These are phyloP conservation scores for Notarius quadriscutis DNA, from an alignment of 2,113 vertebrate species.

Conservation along the genomic window DNA sequence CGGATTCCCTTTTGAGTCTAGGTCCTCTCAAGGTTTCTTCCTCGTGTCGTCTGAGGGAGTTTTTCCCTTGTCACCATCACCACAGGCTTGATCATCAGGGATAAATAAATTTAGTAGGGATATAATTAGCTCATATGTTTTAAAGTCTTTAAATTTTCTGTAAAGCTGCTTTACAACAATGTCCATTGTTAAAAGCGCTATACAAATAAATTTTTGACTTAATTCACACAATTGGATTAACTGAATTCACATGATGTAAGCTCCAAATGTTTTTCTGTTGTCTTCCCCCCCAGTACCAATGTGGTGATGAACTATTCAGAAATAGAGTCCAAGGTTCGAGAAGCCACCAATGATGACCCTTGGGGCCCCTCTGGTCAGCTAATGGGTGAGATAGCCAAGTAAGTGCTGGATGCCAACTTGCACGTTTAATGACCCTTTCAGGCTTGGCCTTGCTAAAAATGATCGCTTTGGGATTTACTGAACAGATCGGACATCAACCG, in stretches of 20 bases:
- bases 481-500: background rate
- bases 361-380: conserved; percentile 99
- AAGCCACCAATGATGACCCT: conserved; percentile 98
- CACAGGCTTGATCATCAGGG: no score
- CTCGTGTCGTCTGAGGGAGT: no score
- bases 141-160: no score
- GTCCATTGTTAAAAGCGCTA: no score
- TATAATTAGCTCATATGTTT: no score
- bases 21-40: no score
- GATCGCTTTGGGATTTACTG: conserved; percentile 1
- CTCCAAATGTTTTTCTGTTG: background rate
- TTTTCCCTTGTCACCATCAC: no score
- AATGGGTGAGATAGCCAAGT: conserved; percentile 99
- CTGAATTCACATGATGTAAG: background rate
- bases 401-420: conserved; percentile 66
- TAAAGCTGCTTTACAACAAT: no score
- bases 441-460: background rate
- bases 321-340: conserved; percentile 98
- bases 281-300: conserved; percentile 81
- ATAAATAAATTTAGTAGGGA: no score
- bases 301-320: conserved; percentile 99
- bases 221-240: background rate
- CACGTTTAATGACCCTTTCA: background rate
- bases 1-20: no score
- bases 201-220: background rate